A percentile compares a stretch with the other conserved stretches of the same genome.
Conservation (phyloP, 2,888 invertebrate genomes). For the Lacanobia wlatinum region DNA sequence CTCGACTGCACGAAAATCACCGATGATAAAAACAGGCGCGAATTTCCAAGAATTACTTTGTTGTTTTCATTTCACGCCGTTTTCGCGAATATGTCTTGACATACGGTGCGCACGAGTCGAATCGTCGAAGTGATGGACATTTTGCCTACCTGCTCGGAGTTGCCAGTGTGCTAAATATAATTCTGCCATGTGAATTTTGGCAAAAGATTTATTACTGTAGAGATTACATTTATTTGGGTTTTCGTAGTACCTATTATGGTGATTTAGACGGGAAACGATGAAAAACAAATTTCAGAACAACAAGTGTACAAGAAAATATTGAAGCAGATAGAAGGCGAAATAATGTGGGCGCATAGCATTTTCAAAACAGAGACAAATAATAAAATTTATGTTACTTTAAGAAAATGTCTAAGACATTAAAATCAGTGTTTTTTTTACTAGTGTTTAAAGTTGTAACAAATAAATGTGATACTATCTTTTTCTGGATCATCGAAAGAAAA, state of each 20-base stretch:
- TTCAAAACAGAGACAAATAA: too few relatives aligned
- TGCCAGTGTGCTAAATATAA: slow-evolving; percentile 42
- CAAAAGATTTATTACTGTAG: neutral
- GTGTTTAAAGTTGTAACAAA: too few relatives aligned
- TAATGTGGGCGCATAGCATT: too few relatives aligned
- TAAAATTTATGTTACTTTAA: too few relatives aligned
- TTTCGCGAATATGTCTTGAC: slow-evolving; percentile 31
- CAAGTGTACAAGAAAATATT: too few relatives aligned
- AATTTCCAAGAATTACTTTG: slow-evolving; percentile 56
- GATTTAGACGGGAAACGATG: neutral
- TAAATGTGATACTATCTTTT: too few relatives aligned
- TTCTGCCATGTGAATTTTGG: slow-evolving; percentile 12
- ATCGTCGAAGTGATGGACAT: slow-evolving; percentile 30
- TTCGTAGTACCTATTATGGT: neutral
- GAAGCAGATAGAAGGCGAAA: too few relatives aligned
- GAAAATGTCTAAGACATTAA: too few relatives aligned
- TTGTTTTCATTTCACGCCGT: slow-evolving; percentile 36
- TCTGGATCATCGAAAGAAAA: too few relatives aligned
- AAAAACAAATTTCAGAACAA: too few relatives aligned
- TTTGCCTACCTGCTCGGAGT: slow-evolving; percentile 35
- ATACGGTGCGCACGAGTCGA: slow-evolving; percentile 60
- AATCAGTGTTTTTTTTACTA: too few relatives aligned
- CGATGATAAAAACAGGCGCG: slow-evolving; percentile 33
- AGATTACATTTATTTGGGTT: neutral
- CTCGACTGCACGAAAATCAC: slow-evolving; percentile 33